Evolutionary conservation across 2,888 invertebrate genomes (phyloP).

Genomic region (Ptychoptera contaminata): DNA sequence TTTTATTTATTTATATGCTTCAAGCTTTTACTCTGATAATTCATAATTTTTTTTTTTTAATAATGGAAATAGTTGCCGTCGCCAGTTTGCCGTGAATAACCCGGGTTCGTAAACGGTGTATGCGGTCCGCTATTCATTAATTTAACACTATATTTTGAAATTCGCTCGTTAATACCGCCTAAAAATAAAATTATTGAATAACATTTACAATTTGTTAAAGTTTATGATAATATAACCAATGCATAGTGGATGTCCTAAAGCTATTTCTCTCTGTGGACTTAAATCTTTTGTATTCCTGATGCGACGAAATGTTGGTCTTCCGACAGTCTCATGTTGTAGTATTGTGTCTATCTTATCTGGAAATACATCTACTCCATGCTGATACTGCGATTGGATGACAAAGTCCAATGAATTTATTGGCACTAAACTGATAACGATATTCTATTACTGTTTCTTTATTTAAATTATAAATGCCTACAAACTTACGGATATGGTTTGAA

Average conservation of each 20-base stretch:
- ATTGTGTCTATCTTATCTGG: slow-evolving; percentile 45
- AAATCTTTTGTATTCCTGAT: slow-evolving; percentile 40
- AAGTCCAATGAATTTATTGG: slow-evolving; percentile 57
- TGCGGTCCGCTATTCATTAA: slow-evolving; percentile 69
- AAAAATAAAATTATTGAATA: slow-evolving; percentile 14
- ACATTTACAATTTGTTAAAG: not conserved
- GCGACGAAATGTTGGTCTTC: slow-evolving; percentile 47
- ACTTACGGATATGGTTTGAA: slow-evolving; percentile 19
- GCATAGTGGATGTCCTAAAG: slow-evolving; percentile 33
- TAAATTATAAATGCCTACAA: not conserved
- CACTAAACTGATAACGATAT: slow-evolving; percentile 10
- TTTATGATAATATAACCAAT: slow-evolving; percentile 15
- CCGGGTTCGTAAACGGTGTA: slow-evolving; percentile 64
- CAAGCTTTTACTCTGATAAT: no score
- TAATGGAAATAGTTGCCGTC: slow-evolving; percentile 59
- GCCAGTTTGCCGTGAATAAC: slow-evolving; percentile 61
- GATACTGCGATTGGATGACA: slow-evolving; percentile 46
- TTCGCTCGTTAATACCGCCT: slow-evolving; percentile 46
- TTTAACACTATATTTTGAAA: slow-evolving; percentile 57
- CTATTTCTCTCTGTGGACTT: slow-evolving; percentile 29
- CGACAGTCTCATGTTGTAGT: slow-evolving; percentile 52
- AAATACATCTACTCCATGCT: slow-evolving; percentile 47
- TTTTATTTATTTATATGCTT: no score
- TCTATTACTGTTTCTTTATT: no score
- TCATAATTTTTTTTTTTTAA: slow-evolving; percentile 22